Evolutionary conservation across 2,797 vertebrate genomes (phyloP).

Genomic region (Spatula versicolor): DNA sequence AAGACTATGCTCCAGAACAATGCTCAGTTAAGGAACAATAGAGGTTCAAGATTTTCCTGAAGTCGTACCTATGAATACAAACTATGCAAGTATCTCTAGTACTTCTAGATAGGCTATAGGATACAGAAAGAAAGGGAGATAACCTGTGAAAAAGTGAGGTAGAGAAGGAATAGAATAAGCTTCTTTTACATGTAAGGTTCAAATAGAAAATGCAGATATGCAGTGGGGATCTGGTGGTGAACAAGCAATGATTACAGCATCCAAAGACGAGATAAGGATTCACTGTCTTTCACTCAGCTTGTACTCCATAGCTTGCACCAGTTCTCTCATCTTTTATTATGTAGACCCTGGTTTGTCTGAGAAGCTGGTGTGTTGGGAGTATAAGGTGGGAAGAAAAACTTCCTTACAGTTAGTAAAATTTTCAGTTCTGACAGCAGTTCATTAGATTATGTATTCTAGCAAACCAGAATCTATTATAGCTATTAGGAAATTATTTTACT

Average conservation of each 20-base stretch:
- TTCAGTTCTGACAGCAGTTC: not conserved
- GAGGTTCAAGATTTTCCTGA: not conserved
- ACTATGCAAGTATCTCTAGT: not conserved
- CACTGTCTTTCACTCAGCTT: not conserved
- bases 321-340: not conserved
- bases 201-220: not conserved
- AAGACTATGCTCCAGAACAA: not conserved
- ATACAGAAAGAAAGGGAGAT: not conserved
- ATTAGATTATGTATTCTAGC: conserved; percentile 15
- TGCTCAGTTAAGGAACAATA: not conserved
- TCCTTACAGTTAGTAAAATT: not conserved
- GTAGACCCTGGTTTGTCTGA: not conserved
- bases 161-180: not conserved
- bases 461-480: not conserved
- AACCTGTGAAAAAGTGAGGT: not conserved
- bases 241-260: not conserved
- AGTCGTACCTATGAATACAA: not conserved
- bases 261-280: not conserved
- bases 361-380: not conserved
- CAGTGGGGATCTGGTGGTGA: not conserved
- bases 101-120: not conserved
- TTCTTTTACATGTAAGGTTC: not conserved
- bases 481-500: conserved; percentile 48
- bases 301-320: not conserved
- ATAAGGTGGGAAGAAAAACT: not conserved